A percentile compares a stretch with the other conserved stretches of the same genome.
These are phyloP conservation scores for Strigops habroptila DNA, from an alignment of 2,113 vertebrate genomes.

Conservation along the genomic window DNA sequence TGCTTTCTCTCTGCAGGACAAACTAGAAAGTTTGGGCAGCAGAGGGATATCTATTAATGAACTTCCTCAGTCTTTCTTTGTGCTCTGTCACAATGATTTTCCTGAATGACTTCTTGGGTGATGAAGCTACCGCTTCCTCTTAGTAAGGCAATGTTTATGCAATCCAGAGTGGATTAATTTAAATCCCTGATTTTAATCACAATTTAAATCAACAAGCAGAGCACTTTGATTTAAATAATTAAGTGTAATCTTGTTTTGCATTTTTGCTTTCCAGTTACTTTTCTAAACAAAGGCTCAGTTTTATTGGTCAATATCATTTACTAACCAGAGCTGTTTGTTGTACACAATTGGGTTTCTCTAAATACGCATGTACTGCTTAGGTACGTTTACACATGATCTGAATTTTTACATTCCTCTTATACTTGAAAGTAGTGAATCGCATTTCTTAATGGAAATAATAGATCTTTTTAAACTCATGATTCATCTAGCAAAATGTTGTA, in stretches of 20 bases:
- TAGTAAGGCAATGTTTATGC: constrained; percentile 20
- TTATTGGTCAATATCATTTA: constrained; percentile 32
- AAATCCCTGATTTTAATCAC: constrained; percentile 62
- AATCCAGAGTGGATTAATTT: constrained; percentile 45
- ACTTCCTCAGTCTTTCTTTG: neutral
- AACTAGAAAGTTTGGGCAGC: neutral
- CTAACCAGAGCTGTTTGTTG: constrained; percentile 8
- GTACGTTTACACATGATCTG: neutral
- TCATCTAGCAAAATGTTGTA: neutral
- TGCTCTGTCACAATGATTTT: neutral
- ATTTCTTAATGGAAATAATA: neutral
- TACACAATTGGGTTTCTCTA: neutral
- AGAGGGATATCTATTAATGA: neutral
- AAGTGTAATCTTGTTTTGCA: constrained; percentile 36
- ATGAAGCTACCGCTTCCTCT: neutral
- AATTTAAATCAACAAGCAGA: constrained; percentile 48
- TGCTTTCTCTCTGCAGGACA: neutral
- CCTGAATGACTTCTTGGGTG: neutral
- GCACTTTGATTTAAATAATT: constrained; percentile 56
- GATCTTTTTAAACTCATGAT: neutral
- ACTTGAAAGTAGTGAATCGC: neutral
- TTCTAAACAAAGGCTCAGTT: constrained; percentile 31
- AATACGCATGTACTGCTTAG: neutral
- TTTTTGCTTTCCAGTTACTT: constrained; percentile 62
- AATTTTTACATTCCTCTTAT: neutral